phyloP scores from a whole-genome alignment of 2,113 vertebrate species.

The Forbesichthys papilliferus region DNA sequence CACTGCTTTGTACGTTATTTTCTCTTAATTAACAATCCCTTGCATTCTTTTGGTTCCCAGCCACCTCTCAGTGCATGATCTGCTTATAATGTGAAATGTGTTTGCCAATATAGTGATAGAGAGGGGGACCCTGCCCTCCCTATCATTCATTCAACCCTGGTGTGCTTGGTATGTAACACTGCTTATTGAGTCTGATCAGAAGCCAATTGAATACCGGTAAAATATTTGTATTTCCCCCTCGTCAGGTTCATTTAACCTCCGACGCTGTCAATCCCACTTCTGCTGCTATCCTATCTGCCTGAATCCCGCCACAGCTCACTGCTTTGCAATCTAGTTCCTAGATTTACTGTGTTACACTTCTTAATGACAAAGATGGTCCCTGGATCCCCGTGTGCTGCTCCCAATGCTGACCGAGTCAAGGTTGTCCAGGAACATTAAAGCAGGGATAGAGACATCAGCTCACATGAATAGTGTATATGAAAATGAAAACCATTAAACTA shows the following conservation, averaged over 20 bases:
- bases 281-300: not conserved
- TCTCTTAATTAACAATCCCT: conserved; percentile 38
- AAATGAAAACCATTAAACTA: too few relatives aligned
- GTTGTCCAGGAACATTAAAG: conserved; percentile 52
- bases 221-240: conserved; percentile 71
- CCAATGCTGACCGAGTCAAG: conserved; percentile 60
- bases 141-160: conserved; percentile 1
- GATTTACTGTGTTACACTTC: conserved; percentile 68
- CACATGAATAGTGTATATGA: too few relatives aligned
- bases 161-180: conserved; percentile 50
- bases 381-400: conserved; percentile 64
- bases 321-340: conserved; percentile 71
- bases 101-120: conserved; percentile 49
- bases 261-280: conserved; percentile 50
- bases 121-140: conserved; percentile 36
- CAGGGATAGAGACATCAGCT: too few relatives aligned
- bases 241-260: conserved; percentile 67
- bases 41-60: conserved; percentile 46
- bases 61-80: conserved; percentile 58
- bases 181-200: conserved; percentile 65
- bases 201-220: conserved; percentile 66
- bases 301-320: conserved; percentile 69
- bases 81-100: conserved; percentile 64
- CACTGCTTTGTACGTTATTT: conserved; percentile 54
- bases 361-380: conserved; percentile 69